phyloP scores from a whole-genome alignment of 2,888 invertebrate species.

The Hypomecis atomaria region DNA sequence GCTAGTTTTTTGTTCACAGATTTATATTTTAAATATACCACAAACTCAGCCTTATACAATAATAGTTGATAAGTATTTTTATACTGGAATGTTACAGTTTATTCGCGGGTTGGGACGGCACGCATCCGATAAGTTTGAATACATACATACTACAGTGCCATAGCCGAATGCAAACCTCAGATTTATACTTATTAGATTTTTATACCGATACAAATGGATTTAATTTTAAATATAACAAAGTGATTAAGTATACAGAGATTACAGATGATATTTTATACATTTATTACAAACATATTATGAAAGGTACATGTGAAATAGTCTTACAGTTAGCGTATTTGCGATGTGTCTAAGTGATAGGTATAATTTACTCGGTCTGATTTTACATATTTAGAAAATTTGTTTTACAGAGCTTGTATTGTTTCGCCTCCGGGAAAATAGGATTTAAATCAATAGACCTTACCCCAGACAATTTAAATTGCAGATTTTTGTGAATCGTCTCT shows the following conservation, averaged over 20 bases:
- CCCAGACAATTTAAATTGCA: not conserved
- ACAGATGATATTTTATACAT: constrained; percentile 85
- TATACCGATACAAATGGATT: constrained; percentile 85
- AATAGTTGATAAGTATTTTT: constrained; percentile 83
- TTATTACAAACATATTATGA: constrained; percentile 84
- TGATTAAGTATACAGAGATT: constrained; percentile 85
- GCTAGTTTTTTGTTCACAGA: constrained; percentile 61
- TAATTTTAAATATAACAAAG: constrained; percentile 84
- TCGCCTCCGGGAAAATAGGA: constrained; percentile 18
- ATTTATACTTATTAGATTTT: constrained; percentile 84
- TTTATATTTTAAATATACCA: constrained; percentile 51
- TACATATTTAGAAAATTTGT: constrained; percentile 29
- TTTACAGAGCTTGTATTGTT: constrained; percentile 31
- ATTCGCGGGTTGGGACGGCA: constrained; percentile 57
- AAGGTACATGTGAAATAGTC: constrained; percentile 79
- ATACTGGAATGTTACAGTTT: constrained; percentile 69
- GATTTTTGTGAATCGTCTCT: too few relatives aligned
- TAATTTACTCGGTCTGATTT: constrained; percentile 41
- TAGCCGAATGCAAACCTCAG: constrained; percentile 81
- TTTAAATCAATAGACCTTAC: constrained; percentile 1
- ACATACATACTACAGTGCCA: constrained; percentile 74
- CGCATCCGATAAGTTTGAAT: constrained; percentile 78
- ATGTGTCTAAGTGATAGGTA: constrained; percentile 63
- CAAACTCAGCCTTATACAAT: constrained; percentile 79
- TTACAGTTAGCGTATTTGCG: constrained; percentile 76